Evolutionary conservation across 2,113 vertebrate genomes (phyloP), one percentile per base, ranked within the genome.

Genomic region (Varanus komodoensis): DNA sequence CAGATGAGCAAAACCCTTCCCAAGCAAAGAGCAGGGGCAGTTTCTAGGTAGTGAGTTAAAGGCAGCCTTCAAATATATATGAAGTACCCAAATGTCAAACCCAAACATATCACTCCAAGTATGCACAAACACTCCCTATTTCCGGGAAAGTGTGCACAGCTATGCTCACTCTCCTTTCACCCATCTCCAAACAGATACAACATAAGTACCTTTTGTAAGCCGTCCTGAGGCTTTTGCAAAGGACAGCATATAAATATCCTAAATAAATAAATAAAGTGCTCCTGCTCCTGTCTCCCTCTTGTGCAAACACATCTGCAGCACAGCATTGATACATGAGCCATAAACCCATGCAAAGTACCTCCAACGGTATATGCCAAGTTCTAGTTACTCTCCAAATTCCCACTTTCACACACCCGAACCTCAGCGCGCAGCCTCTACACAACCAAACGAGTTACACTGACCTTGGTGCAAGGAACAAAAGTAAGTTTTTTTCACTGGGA

Each of bases 361-460:
- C 8, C 82, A 27, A 21, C 14, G 57, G 17, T 25, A 11, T 9
- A 61, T 64, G 54, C 44, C 12, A 69, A 85, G 21, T 84, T 77
- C 38, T 4, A 1, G 12, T 44, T 0, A 5, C 73, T 85, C n/a
- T 69, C 44, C 61, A 15, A 77, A 88, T 67, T 52, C 57, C 44
- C 11, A 77, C 64, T 25, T 21, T 23, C 75, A 34, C 8, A 89
- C 8, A 34, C 82, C 32, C 17, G 21, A 50, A 29, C 21, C 38
- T 34, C 61, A 89, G 17, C 4, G 1, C 74, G 23, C 61, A 19
- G 6, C 48, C 48, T 54, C 57, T 74, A 64, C 9, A 48, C 32
- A 84, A 67, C 38, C 27, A 61, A 83, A 73, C 79, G 48, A 89
- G 74, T 89, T 78, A 85, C n/a, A 79, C 15, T 89, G 82, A 85